Conservation (phyloP, 2,113 vertebrate species). For the Cacatua alba region DNA sequence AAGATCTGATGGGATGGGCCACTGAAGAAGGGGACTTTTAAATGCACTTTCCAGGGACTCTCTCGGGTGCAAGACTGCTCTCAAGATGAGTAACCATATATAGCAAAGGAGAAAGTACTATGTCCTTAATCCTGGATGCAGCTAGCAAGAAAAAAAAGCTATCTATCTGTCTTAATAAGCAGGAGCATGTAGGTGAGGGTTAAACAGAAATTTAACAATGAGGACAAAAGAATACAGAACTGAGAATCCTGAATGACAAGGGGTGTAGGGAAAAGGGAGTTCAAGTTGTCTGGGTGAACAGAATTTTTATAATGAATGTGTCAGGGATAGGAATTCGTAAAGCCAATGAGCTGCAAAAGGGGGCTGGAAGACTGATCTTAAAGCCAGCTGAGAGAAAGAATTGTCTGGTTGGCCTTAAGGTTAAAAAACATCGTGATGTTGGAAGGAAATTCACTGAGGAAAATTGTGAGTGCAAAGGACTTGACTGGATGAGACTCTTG, state of each 20-base stretch:
- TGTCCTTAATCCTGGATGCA: neutral
- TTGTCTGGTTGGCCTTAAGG: neutral
- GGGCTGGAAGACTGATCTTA: neutral
- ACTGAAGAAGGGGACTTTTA: neutral
- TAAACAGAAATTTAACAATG: neutral
- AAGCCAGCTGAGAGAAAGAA: neutral
- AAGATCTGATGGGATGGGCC: neutral
- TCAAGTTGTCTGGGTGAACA: neutral
- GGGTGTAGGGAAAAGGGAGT: neutral
- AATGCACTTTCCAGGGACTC: neutral
- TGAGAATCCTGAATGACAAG: neutral
- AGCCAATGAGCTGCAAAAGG: neutral
- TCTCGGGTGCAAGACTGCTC: neutral
- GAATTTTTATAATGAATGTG: neutral
- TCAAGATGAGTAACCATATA: neutral
- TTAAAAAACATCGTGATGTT: neutral
- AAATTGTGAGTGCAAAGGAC: neutral
- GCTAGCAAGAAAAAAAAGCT: neutral
- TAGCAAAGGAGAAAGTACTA: neutral
- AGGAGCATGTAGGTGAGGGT: neutral
- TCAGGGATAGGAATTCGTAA: neutral
- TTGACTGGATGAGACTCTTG: slow-evolving; percentile 8
- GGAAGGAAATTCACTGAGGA: slow-evolving; percentile 16
- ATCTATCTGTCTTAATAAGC: neutral
- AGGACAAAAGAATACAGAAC: neutral